These are phyloP conservation scores for Sinocyclocheilus anophthalmus DNA, from an alignment of 2,113 vertebrate genomes.

Conservation along the genomic window DNA sequence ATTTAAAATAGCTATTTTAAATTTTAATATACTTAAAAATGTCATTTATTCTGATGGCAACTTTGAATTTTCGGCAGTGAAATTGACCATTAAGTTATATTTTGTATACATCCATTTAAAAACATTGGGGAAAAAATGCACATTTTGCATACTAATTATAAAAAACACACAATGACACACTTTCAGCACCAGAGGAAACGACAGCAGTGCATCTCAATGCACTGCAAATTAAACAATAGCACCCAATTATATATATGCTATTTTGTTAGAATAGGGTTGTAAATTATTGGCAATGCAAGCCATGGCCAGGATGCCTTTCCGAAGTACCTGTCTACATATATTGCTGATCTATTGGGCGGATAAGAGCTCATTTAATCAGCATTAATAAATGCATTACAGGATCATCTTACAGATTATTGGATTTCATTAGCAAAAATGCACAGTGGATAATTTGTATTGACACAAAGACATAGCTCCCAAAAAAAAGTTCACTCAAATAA, in stretches of 20 bases:
- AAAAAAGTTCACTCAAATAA: neutral
- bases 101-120: neutral
- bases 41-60: neutral
- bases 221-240: neutral
- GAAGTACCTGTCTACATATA: neutral
- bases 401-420: neutral
- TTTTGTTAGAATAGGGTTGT: neutral
- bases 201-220: neutral
- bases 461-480: neutral
- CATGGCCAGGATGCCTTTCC: neutral
- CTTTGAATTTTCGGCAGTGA: neutral
- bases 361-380: constrained; percentile 10
- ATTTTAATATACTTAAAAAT: neutral
- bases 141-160: neutral
- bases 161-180: neutral
- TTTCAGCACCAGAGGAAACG: neutral
- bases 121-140: neutral
- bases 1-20: neutral
- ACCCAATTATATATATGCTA: neutral
- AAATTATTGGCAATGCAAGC: neutral
- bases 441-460: constrained; percentile 10
- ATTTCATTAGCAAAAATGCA: neutral
- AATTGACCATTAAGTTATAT: neutral
- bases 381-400: neutral
- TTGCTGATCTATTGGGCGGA: neutral